Percentiles rank a stretch among this genome's conserved stretches.
Evolutionary conservation across 2,888 invertebrate species (phyloP).

Genomic region (Rhagonycha lutea): DNA sequence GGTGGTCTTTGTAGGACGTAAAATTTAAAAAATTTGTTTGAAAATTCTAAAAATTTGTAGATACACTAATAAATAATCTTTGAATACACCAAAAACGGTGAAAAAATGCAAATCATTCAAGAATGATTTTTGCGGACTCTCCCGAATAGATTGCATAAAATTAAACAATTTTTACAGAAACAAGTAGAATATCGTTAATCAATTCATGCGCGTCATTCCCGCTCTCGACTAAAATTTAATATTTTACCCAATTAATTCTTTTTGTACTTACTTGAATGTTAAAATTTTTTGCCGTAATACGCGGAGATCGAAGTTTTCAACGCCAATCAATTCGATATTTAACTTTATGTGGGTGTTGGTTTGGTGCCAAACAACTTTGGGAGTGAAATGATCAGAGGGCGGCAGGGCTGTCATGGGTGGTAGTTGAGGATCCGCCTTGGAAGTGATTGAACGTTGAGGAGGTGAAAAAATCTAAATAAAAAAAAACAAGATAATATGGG

Average conservation of each 20-base stretch:
- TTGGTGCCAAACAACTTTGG: constrained; percentile 49
- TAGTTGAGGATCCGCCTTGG: background rate
- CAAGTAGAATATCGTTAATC: background rate
- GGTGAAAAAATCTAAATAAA: background rate
- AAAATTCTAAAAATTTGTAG: no score
- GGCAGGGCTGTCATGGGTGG: constrained; percentile 21
- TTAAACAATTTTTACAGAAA: no score
- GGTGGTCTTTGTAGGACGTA: no score
- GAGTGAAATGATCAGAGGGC: constrained; percentile 41
- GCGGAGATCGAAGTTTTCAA: constrained; percentile 38
- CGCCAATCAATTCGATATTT: constrained; percentile 41
- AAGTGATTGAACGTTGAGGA: background rate
- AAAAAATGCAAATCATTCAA: no score
- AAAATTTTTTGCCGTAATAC: constrained; percentile 42
- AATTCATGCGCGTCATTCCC: background rate
- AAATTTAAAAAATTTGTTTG: no score
- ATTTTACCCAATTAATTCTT: no score
- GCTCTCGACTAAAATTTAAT: no score
- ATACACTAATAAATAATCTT: no score
- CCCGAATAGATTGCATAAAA: no score
- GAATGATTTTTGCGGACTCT: no score
- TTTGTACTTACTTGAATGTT: constrained; percentile 41
- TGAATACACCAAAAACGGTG: no score
- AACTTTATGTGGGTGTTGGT: constrained; percentile 40
- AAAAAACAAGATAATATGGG: background rate